phyloP scores from a whole-genome alignment of 1,140 invertebrate genomes.

The Nephotettix cincticeps region DNA sequence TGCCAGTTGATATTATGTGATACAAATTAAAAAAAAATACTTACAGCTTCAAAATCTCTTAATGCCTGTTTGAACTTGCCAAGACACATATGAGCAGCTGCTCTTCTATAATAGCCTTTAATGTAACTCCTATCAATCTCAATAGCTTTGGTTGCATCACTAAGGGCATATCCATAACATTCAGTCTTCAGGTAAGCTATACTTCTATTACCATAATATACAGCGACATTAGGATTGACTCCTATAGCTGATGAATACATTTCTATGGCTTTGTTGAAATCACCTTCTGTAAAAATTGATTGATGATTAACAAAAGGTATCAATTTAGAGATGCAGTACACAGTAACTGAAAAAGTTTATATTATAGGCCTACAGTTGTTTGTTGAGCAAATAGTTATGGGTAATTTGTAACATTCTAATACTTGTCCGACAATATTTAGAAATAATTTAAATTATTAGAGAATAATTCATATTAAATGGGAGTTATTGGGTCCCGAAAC shows the following conservation, averaged over 20 bases:
- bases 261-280: constrained; percentile 85
- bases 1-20: too few relatives aligned
- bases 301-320: too few relatives aligned
- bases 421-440: too few relatives aligned
- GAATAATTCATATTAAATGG: too few relatives aligned
- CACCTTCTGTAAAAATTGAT: constrained; percentile 88
- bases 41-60: constrained; percentile 94
- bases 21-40: too few relatives aligned
- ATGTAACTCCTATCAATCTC: constrained; percentile 87
- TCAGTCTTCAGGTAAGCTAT: constrained; percentile 91
- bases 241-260: constrained; percentile 92
- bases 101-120: constrained; percentile 94
- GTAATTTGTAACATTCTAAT: too few relatives aligned
- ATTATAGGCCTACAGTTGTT: too few relatives aligned
- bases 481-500: too few relatives aligned
- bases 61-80: constrained; percentile 97
- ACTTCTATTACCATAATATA: constrained; percentile 92
- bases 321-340: too few relatives aligned
- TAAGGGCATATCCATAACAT: constrained; percentile 90
- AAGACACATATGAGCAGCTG: constrained; percentile 94
- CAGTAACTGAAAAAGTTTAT: too few relatives aligned
- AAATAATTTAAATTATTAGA: too few relatives aligned
- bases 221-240: constrained; percentile 78
- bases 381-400: too few relatives aligned
- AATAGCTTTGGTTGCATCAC: constrained; percentile 89